Evolutionary conservation across 37 sponge, comb jelly and placozoan genomes (phyloP).

Genomic region (Diacarnus erythraeanus): DNA sequence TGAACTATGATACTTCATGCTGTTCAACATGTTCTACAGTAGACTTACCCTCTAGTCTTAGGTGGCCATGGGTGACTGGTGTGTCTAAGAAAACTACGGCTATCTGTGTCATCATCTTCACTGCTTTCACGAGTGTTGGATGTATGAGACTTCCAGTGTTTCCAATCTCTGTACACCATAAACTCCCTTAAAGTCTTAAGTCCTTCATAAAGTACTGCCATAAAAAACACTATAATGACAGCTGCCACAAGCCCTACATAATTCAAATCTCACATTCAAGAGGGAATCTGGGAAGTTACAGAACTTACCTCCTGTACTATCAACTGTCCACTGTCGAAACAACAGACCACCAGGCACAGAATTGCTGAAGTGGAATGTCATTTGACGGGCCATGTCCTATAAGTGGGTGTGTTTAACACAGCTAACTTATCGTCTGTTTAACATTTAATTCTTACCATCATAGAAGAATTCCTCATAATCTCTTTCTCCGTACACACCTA

Average conservation of each 20-base stretch:
- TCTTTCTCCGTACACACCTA: no score
- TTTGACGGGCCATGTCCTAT: not conserved
- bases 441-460: no score
- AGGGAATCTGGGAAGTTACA: no score
- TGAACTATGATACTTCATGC: no score
- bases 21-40: no score
- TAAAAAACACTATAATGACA: slow-evolving; percentile 33
- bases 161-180: slow-evolving; percentile 33
- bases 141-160: slow-evolving; percentile 5
- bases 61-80: not conserved
- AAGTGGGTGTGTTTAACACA: no score
- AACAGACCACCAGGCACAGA: slow-evolving; percentile 22
- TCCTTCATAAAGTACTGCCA: slow-evolving; percentile 66
- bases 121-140: not conserved
- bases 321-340: slow-evolving; percentile 13
- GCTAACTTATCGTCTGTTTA: no score
- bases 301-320: slow-evolving; percentile 24
- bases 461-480: no score
- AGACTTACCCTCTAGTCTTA: not conserved
- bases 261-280: no score
- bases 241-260: slow-evolving; percentile 57
- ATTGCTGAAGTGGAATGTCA: slow-evolving; percentile 21
- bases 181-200: slow-evolving; percentile 62
- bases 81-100: not conserved
- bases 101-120: not conserved